Evolutionary conservation across 2,113 vertebrate species (phyloP).

Genomic region (Pollimyrus isidori): DNA sequence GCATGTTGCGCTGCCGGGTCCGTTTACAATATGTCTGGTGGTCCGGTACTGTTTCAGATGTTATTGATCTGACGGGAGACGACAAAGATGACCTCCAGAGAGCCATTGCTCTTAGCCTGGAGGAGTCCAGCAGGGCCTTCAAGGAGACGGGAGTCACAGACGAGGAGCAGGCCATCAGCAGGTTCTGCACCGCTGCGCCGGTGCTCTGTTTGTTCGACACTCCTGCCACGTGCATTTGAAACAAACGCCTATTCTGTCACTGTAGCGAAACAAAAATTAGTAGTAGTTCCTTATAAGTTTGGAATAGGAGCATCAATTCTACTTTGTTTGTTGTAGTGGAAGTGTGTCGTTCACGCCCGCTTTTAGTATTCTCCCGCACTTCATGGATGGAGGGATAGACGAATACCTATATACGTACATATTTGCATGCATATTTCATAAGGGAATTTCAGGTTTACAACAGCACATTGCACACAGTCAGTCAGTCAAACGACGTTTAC

Average conservation of each 20-base stretch:
- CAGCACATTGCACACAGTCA: not conserved
- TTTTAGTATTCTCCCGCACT: not conserved
- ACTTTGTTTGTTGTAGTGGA: not conserved
- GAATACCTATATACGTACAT: not conserved
- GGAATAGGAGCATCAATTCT: not conserved
- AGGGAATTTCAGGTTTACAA: not conserved
- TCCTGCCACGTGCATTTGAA: not conserved
- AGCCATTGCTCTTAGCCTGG: conserved; percentile 95
- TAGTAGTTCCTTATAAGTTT: not conserved
- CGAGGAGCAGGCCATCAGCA: conserved; percentile 98
- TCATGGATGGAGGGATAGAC: not conserved
- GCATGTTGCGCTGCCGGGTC: not conserved
- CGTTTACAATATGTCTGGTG: not conserved
- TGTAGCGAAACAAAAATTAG: not conserved
- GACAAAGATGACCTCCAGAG: conserved; percentile 99
- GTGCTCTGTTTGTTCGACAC: not conserved
- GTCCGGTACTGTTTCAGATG: conserved; percentile 70
- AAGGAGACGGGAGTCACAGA: conserved; percentile 97
- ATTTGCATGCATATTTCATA: not conserved
- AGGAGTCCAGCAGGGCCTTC: conserved; percentile 92
- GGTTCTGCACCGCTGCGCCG: conserved; percentile 56
- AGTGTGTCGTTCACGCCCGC: not conserved
- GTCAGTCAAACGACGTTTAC: not conserved
- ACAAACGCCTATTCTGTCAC: not conserved
- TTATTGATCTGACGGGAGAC: conserved; percentile 96